Conservation (phyloP, 2,888 invertebrate species). For the Parasteatoda lunata region DNA sequence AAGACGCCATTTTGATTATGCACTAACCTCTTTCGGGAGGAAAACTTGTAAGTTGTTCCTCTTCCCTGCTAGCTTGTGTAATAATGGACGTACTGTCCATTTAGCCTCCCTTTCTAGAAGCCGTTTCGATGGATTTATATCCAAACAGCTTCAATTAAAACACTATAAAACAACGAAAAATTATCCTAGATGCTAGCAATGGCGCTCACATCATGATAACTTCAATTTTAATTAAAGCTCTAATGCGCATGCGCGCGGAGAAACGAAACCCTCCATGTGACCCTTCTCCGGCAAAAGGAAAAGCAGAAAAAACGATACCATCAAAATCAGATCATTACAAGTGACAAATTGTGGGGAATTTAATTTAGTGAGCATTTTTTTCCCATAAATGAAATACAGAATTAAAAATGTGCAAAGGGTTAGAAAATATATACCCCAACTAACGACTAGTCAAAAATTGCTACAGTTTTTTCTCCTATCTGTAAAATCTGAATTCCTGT, state of each 20-base stretch:
- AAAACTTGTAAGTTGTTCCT: slow-evolving; percentile 78
- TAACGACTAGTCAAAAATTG: no score
- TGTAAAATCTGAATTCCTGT: no score
- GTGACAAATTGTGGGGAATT: no score
- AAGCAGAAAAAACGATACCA: background rate
- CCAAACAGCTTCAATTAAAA: slow-evolving; percentile 68
- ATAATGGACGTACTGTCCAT: slow-evolving; percentile 99
- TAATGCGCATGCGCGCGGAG: slow-evolving; percentile 56
- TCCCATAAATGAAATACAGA: no score
- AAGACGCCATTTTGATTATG: slow-evolving; percentile 67
- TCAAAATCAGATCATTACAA: background rate
- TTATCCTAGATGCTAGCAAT: slow-evolving; percentile 66
- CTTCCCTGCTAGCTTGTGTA: slow-evolving; percentile 98
- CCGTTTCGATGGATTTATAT: slow-evolving; percentile 66
- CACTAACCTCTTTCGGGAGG: slow-evolving; percentile 69
- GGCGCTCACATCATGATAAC: slow-evolving; percentile 69
- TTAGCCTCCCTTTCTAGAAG: slow-evolving; percentile 73
- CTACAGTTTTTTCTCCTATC: no score
- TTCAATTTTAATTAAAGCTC: slow-evolving; percentile 60
- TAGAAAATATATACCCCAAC: no score
- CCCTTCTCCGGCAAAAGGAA: slow-evolving; percentile 21
- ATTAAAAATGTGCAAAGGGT: no score
- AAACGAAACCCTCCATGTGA: slow-evolving; percentile 58
- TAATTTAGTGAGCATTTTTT: no score
- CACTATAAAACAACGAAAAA: slow-evolving; percentile 57